Conservation (phyloP, 92 coral and sea anemone genomes). For the Siderastrea siderea region DNA sequence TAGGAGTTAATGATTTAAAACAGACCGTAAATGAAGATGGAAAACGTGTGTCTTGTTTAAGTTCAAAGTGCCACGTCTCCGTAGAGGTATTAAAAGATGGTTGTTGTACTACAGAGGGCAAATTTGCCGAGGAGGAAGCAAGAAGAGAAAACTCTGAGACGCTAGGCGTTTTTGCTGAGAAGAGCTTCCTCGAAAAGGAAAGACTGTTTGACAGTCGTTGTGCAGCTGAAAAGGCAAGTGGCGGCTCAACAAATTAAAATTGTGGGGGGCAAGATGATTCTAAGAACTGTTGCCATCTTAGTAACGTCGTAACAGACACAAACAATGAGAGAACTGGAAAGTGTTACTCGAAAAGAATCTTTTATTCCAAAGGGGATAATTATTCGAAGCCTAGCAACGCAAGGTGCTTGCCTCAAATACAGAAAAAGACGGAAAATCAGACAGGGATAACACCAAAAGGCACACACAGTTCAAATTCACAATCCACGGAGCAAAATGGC, state of each 20-base stretch:
- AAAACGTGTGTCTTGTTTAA: not conserved
- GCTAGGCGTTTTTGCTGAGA: not conserved
- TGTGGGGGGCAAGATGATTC: not conserved
- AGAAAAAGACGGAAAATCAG: not conserved
- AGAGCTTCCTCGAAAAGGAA: not conserved
- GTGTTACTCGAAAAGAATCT: constrained; percentile 15
- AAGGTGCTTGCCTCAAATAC: constrained; percentile 11
- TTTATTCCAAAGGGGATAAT: constrained; percentile 23
- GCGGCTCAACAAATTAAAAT: not conserved
- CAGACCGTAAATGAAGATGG: not conserved
- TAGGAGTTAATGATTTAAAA: constrained; percentile 11
- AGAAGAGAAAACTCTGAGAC: not conserved
- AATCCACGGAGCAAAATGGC: not conserved
- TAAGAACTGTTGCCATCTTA: not conserved
- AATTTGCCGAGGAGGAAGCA: not conserved
- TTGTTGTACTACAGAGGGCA: not conserved
- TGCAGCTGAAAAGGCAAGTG: not conserved
- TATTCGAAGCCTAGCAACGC: not conserved
- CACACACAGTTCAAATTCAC: not conserved
- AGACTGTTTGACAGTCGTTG: not conserved
- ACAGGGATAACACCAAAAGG: not conserved
- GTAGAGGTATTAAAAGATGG: not conserved
- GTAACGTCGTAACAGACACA: not conserved
- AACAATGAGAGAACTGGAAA: constrained; percentile 4
- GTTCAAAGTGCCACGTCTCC: not conserved